Evolutionary conservation across 2,113 vertebrate species (phyloP).

Genomic region (Entomyzon cyanotis): DNA sequence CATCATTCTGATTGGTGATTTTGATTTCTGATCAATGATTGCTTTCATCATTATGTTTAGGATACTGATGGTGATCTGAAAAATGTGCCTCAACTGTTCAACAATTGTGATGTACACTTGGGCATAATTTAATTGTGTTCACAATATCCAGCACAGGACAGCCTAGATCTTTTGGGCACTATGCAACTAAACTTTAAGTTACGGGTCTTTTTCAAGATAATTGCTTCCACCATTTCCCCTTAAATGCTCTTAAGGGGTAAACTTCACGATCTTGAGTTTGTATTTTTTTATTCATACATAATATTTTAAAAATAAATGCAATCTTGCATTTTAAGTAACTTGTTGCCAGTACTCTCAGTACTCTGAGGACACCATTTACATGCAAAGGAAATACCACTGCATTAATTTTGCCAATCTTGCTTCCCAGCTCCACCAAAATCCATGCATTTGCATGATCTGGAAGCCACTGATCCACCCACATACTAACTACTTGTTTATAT

Average conservation of each 20-base stretch:
- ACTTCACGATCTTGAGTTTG: not conserved
- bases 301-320: not conserved
- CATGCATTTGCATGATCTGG: constrained; percentile 35
- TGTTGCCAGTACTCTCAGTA: not conserved
- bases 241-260: not conserved
- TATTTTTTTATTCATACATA: not conserved
- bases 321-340: not conserved
- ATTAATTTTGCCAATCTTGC: not conserved
- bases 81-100: not conserved
- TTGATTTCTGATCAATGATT: not conserved
- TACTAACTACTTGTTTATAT: constrained; percentile 2
- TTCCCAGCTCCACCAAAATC: constrained; percentile 41
- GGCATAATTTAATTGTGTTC: not conserved
- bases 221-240: not conserved
- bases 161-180: not conserved
- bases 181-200: not conserved
- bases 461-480: constrained; percentile 33
- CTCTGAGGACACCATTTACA: constrained; percentile 18
- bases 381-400: not conserved
- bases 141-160: not conserved
- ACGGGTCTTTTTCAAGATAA: fast-evolving
- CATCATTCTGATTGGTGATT: not conserved
- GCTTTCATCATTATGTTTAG: not conserved
- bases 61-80: not conserved
- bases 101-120: not conserved